These are phyloP conservation scores for Sebastes jordani DNA, from an alignment of 2,797 vertebrate genomes.

Conservation along the genomic window DNA sequence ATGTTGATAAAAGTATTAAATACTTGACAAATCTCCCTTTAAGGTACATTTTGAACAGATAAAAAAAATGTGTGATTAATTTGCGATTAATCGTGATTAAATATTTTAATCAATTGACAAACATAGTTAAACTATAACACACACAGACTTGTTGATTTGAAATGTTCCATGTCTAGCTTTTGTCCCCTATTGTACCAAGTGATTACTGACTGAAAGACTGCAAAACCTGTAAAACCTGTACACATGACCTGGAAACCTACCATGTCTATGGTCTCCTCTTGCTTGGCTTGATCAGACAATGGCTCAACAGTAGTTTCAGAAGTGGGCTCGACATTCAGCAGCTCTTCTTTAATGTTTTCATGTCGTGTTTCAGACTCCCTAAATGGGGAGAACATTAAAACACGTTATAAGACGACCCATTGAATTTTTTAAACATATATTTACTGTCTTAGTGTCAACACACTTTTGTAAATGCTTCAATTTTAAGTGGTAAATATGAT, in stretches of 20 bases:
- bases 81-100: too few relatives aligned
- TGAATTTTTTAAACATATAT: background rate
- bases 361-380: constrained; percentile 50
- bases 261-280: constrained; percentile 25
- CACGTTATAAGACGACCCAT: background rate
- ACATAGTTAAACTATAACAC: background rate
- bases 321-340: background rate
- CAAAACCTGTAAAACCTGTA: background rate
- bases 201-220: background rate
- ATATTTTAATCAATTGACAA: too few relatives aligned
- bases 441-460: background rate
- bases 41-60: too few relatives aligned
- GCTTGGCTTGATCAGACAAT: constrained; percentile 27
- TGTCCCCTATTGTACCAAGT: background rate
- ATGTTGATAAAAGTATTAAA: too few relatives aligned
- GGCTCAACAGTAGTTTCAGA: constrained; percentile 26
- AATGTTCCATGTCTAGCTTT: background rate
- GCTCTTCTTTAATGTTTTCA: constrained; percentile 36
- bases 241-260: constrained; percentile 29
- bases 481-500: background rate
- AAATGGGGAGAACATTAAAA: constrained; percentile 7
- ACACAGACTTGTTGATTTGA: background rate
- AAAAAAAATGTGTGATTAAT: too few relatives aligned
- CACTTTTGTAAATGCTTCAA: background rate
- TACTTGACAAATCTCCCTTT: accelerated